Base-by-base conservation (phyloP, 2,888 invertebrate genomes). In the Tetheella fluctuosa region DNA sequence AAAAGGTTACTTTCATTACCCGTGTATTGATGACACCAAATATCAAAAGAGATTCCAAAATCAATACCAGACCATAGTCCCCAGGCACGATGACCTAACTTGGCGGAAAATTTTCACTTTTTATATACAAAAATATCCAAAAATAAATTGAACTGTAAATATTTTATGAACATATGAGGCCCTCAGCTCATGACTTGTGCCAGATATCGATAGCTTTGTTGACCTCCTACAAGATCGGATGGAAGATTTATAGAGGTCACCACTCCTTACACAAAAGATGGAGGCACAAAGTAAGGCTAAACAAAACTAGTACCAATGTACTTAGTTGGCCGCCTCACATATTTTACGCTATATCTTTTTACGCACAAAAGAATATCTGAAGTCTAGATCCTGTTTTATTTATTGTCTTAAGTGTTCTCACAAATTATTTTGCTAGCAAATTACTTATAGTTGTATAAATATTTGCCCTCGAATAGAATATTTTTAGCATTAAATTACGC, bases 231-330 rank as follows among this genome's bases (percentile, higher is more conserved):
- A 72, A 71, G 71, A 79, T 80, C 80, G 80, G 82, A 85, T 77
- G 74, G 71, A 79, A 85, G 88, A 89, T 89, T 89, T 89, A 89
- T 88, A 74, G 85, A 75, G 88, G 88, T 85, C 84, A 77, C 75
- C 74, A 83, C 83, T 84, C 82, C 81, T 79, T 80, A 78, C 76
- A 80, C 77, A 81, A 78, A 79, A 74, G 74, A 72, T 68, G 65
- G 64, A 67, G 70, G 69, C 73, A 70, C 67, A 67, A 73, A 71
- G 76, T 80, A 79, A 67, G 72, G 65, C 72, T 55, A 52, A 15
- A 57, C 63, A 55, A 59, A 71, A 65, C 52, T 59, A 59, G 56
- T 77, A 78, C 78, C 76, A 74, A 37, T 34, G 71, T 68, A 68
- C 68, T 67, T 71, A 73, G 61, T 61, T 55, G 61, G 59, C 57